Percentiles rank a stretch among this genome's conserved stretches.
These are phyloP conservation scores for Xenopus petersii DNA, from an alignment of 2,797 vertebrate species.

Conservation along the genomic window DNA sequence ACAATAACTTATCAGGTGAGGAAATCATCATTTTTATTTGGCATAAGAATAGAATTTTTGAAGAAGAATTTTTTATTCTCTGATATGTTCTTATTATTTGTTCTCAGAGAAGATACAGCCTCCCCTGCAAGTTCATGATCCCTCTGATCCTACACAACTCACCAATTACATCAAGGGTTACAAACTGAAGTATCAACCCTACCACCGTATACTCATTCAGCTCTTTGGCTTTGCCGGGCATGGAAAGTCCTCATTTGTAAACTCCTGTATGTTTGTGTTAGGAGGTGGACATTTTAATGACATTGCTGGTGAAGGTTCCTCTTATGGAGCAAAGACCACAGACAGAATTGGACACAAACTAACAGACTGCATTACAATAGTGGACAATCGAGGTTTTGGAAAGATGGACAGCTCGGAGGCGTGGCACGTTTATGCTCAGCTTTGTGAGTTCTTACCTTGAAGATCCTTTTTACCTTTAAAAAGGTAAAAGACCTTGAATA, in stretches of 20 bases:
- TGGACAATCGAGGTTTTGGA: conserved; percentile 25
- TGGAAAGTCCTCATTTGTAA: conserved; percentile 35
- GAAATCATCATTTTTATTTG: not conserved
- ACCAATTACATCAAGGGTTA: conserved; percentile 5
- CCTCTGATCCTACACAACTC: not conserved
- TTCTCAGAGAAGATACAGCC: not conserved
- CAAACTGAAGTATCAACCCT: not conserved
- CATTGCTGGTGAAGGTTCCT: conserved; percentile 1
- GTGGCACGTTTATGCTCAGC: conserved; percentile 31
- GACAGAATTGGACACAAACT: conserved; percentile 20
- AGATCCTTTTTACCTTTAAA: not conserved
- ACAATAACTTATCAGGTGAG: conserved; percentile 10
- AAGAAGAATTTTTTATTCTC: not conserved
- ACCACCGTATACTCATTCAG: conserved; percentile 27
- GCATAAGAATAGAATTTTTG: not conserved
- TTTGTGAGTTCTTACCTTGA: conserved; percentile 17
- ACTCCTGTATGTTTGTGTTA: conserved; percentile 25
- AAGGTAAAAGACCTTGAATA: too few species aligned
- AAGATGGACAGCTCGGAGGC: conserved; percentile 8
- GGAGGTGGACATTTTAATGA: not conserved
- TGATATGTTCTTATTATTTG: not conserved
- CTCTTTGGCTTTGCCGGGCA: conserved; percentile 31
- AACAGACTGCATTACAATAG: conserved; percentile 19
- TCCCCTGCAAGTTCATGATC: not conserved
- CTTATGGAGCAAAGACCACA: conserved; percentile 10